A percentile compares a stretch with the other conserved stretches of the same genome.
Evolutionary conservation across 2,113 vertebrate species (phyloP).

Genomic region (Tretioscincus oriximinensis): DNA sequence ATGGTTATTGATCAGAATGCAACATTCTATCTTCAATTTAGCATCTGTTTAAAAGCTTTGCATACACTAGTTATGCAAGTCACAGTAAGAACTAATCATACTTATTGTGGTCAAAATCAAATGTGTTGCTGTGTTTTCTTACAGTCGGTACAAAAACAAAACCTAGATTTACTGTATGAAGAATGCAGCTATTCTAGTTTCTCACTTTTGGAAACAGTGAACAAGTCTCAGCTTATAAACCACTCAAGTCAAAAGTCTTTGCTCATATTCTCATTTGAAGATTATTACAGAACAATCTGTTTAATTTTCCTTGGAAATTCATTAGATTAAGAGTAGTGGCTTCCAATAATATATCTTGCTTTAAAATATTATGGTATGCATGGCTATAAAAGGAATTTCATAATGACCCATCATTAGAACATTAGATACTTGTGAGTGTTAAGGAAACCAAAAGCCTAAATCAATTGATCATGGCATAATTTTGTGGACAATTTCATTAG

Average conservation of each 20-base stretch:
- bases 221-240: background rate
- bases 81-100: background rate
- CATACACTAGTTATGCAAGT: background rate
- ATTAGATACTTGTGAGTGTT: background rate
- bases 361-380: background rate
- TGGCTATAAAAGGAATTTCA: background rate
- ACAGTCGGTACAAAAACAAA: background rate
- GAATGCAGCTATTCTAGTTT: conserved; percentile 5
- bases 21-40: background rate
- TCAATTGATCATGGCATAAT: background rate
- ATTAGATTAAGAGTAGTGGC: conserved; percentile 5
- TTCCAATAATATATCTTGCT: background rate
- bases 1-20: background rate
- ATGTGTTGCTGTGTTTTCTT: background rate
- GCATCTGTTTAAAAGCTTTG: background rate
- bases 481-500: background rate
- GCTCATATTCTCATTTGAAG: background rate
- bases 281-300: background rate
- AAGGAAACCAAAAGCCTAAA: background rate
- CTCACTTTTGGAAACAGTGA: background rate
- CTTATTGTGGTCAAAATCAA: background rate
- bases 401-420: background rate
- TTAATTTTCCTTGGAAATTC: background rate
- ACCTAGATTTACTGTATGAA: background rate
- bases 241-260: background rate